Evolutionary conservation across 2,113 vertebrate species (phyloP), one percentile per base, ranked within the genome.

Genomic region (Tenrec ecaudatus): DNA sequence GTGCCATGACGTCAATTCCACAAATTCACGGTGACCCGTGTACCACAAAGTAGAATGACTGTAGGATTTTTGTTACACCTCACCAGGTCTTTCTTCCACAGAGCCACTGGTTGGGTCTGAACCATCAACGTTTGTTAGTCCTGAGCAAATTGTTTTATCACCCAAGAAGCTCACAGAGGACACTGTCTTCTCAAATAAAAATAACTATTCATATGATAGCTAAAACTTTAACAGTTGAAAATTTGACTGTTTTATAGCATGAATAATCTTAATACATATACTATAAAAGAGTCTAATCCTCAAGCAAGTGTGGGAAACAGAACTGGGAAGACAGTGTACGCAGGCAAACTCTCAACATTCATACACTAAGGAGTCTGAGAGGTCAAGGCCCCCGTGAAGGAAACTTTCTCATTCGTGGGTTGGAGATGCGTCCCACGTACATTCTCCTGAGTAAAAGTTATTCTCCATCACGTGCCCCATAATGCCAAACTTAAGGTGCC

Each of bases 161-260:
- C 23, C 23, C 62, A 64, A 64, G 62, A 25, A 64, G 8, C 27
- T 12, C 68, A 29, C 3, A 71, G 36, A 85, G 29, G 40, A 29
- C 22, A 82, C 47, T 81, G 31, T 91, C 69, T 68, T 64, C 62
- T 36, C 62, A 93, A 53, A 60, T 95, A 93, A 95, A 95, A 91
- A 73, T 66, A 86, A n/a, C 76, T 88, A 0, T 66, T 1, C 88
- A 82, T 82, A 89, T 91, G 78, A 89, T 7, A 53, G 17, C 29
- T 84, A 89, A 82, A 82, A 58, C 77, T 80, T 86, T 88, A 80
- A 79, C 19, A 76, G 23, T 64, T 25, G 89, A 47, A 91, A 82
- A 82, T 91, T 77, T 33, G 17, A 33, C 2, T 82, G 22, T 75
- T 88, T 92, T 40, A 81, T 19, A 73, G 73, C 8, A 73, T 1